phyloP scores from a whole-genome alignment of 1,140 invertebrate genomes.

The Ceratina australensis region DNA sequence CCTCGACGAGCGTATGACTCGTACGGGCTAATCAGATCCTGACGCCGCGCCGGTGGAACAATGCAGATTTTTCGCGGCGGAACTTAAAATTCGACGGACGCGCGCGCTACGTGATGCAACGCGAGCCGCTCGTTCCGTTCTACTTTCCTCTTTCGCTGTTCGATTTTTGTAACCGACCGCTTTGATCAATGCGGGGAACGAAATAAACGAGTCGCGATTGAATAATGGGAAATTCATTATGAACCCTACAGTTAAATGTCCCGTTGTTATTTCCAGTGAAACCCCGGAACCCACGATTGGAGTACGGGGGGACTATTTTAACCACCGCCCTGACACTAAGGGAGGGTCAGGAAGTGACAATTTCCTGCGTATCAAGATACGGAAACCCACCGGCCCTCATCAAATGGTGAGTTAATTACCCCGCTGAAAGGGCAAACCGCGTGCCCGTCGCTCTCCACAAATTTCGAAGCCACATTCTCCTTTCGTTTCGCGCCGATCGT shows the following conservation, averaged over 20 bases:
- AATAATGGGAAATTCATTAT: no score
- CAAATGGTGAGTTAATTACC: constrained; percentile 84
- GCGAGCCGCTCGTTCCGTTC: constrained; percentile 49
- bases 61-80: constrained; percentile 12
- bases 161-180: constrained; percentile 44
- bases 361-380: constrained; percentile 92
- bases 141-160: constrained; percentile 43
- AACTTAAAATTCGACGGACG: constrained; percentile 38
- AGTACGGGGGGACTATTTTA: constrained; percentile 85
- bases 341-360: constrained; percentile 86
- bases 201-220: no score
- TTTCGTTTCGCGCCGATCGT: background rate
- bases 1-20: constrained; percentile 13
- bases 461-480: background rate
- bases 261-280: constrained; percentile 82
- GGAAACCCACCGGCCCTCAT: constrained; percentile 91
- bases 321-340: constrained; percentile 84
- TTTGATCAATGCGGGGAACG: background rate
- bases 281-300: constrained; percentile 88
- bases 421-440: background rate
- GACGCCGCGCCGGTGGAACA: constrained; percentile 21
- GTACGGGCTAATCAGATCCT: constrained; percentile 29
- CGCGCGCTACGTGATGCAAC: constrained; percentile 43
- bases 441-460: background rate
- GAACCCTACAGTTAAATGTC: background rate